Percentiles rank a stretch among this genome's conserved stretches.
Evolutionary conservation across 2,797 vertebrate genomes (phyloP).

Genomic region (Pseudochirops corinnae): DNA sequence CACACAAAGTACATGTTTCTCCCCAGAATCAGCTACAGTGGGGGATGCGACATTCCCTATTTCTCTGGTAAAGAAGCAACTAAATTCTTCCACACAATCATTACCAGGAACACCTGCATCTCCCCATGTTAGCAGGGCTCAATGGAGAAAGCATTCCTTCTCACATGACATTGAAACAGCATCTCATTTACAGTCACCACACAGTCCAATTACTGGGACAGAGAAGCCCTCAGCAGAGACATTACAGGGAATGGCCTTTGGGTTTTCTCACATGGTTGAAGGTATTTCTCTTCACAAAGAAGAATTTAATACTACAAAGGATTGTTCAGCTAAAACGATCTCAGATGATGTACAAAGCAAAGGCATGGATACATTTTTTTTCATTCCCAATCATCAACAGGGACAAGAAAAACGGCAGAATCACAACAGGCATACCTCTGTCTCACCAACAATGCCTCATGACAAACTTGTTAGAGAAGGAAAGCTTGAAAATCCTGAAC

Average conservation of each 20-base stretch:
- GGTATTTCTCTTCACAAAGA: constrained; percentile 60
- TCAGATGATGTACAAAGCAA: constrained; percentile 53
- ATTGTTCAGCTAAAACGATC: constrained; percentile 56
- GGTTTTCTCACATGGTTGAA: constrained; percentile 59
- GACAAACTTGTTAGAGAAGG: constrained; percentile 26
- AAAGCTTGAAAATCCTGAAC: constrained; percentile 58
- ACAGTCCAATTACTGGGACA: constrained; percentile 6
- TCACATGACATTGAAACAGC: constrained; percentile 27
- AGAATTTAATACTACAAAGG: constrained; percentile 47
- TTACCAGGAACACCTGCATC: constrained; percentile 53
- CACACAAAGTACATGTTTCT: constrained; percentile 69
- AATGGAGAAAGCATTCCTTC: constrained; percentile 31
- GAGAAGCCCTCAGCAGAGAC: constrained; percentile 29
- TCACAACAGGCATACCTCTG: not conserved
- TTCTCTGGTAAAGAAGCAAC: constrained; percentile 69
- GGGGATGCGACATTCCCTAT: constrained; percentile 57
- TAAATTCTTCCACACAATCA: constrained; percentile 60
- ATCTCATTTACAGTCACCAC: constrained; percentile 19
- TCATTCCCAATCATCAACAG: constrained; percentile 49
- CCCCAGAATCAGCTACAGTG: constrained; percentile 64
- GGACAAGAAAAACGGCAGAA: constrained; percentile 50
- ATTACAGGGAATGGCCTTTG: constrained; percentile 50
- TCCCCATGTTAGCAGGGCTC: constrained; percentile 56
- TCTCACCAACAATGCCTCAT: constrained; percentile 33
- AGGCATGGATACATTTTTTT: constrained; percentile 39